These are phyloP conservation scores for Leptinotarsa rubiginosa DNA, from an alignment of 2,888 invertebrate species.

Conservation along the genomic window DNA sequence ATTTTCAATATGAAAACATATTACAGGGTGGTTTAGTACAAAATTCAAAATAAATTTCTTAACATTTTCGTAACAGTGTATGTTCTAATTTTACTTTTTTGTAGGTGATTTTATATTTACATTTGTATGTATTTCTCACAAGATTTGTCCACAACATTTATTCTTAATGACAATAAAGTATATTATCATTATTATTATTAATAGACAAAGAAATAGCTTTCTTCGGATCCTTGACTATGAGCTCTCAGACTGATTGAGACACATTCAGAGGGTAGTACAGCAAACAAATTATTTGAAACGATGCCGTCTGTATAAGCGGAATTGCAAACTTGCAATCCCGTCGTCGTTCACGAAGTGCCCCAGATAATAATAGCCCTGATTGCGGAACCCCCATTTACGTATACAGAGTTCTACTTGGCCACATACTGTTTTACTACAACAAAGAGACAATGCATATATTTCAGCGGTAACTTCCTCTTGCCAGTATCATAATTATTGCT, in stretches of 20 bases:
- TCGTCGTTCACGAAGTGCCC: conserved; percentile 7
- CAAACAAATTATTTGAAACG: conserved; percentile 10
- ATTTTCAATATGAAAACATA: too few relatives aligned
- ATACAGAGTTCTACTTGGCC: conserved; percentile 7
- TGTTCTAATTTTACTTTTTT: too few relatives aligned
- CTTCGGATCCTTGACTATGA: background rate
- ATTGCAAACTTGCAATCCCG: conserved; percentile 9
- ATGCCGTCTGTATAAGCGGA: background rate
- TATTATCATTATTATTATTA: too few relatives aligned
- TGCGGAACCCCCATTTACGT: conserved; percentile 16
- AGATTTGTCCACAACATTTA: too few relatives aligned
- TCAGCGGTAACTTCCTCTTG: conserved; percentile 20
- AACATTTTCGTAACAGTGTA: too few relatives aligned
- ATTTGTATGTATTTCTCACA: too few relatives aligned
- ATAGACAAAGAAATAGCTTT: too few relatives aligned
- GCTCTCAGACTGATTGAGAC: background rate
- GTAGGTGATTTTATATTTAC: too few relatives aligned
- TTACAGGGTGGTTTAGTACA: too few relatives aligned
- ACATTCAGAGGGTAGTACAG: background rate
- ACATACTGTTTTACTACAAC: conserved; percentile 18
- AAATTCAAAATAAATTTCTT: too few relatives aligned
- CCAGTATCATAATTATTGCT: conserved; percentile 24
- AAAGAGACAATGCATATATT: conserved; percentile 25
- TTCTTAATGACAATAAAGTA: too few relatives aligned
- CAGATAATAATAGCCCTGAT: conserved; percentile 5